Evolutionary conservation across 2,797 vertebrate species (phyloP), one percentile per base, ranked within the genome.

Genomic region (Lycodopsis pacificus): DNA sequence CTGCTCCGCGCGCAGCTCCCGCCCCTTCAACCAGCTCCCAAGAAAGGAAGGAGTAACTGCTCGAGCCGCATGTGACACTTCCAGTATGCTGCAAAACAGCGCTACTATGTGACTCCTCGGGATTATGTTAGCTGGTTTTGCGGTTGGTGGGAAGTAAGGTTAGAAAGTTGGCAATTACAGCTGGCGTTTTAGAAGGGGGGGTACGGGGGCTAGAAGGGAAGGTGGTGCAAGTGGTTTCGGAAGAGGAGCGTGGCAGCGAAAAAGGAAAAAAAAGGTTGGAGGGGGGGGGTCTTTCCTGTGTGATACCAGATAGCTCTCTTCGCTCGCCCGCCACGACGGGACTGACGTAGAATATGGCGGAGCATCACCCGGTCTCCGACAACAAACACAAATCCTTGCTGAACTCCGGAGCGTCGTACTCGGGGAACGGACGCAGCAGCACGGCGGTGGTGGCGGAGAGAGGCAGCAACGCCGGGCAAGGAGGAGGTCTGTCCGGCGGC

Each of bases 291-390:
- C 59, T 74, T 80, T 82, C 67, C 88, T 54, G 83, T 73, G 74
- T 66, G 78, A 82, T 83, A 88, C 65, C 76, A 82, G 85, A 88
- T 82, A 88, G 86, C 87, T 86, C 65, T 59, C 19, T 65, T 85
- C 53, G 66, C 73, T 81, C 34, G 76, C 73, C 85, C 73, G 81
- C 87, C 81, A 79, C 88, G 85, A 91, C 93, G 78, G 93, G 95
- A 94, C 93, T 92, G 94, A 94, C 95, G 92, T 93, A 94, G 94
- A 97, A 98, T 94, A 97, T 97, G 97, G 97, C 96, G 97, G 97
- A 97, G 93, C 96, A 97, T 95, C 93, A 94, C 85, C 86, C 91
- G 81, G 95, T 93, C 92, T 88, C 96, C 87, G 97, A 97, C 76
- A 94, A 85, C 93, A 97, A 97, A 94, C 97, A 97, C 94, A 97